phyloP scores from a whole-genome alignment of 2,797 vertebrate genomes.

The Meriones psammophilus region DNA sequence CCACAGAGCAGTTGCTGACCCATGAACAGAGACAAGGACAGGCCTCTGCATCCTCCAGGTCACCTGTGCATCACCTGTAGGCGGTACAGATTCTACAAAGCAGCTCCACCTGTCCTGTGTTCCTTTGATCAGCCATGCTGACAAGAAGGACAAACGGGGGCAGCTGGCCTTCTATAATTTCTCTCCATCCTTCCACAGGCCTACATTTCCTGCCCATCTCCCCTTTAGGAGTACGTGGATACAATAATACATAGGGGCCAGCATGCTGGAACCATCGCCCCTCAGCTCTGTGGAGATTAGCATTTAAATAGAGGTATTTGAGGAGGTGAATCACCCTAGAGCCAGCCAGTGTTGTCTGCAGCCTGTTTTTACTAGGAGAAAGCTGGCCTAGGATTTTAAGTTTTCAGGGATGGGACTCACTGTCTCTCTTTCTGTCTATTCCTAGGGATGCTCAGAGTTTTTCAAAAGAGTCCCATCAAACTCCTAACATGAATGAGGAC shows the following conservation, averaged over 20 bases:
- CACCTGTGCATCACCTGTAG: background rate
- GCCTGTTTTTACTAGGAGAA: background rate
- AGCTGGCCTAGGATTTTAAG: background rate
- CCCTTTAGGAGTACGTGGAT: slow-evolving; percentile 67
- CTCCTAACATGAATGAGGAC: background rate
- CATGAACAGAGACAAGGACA: background rate
- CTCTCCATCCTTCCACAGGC: background rate
- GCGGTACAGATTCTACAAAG: background rate
- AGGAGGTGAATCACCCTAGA: slow-evolving; percentile 79
- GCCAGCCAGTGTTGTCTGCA: slow-evolving; percentile 32
- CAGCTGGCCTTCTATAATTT: background rate
- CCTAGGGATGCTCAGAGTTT: background rate
- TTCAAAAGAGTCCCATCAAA: background rate
- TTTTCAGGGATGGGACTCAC: background rate
- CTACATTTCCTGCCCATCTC: background rate
- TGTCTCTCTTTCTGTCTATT: background rate
- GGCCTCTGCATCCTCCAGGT: background rate
- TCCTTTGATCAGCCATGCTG: background rate
- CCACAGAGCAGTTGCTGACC: background rate
- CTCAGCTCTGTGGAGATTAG: slow-evolving; percentile 84
- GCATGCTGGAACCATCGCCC: slow-evolving; percentile 54
- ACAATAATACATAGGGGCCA: slow-evolving; percentile 75
- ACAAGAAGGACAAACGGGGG: background rate
- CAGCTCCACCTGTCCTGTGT: background rate
- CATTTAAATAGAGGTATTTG: slow-evolving; percentile 88